phyloP scores from a whole-genome alignment of 2,797 vertebrate species.

The Halcyon chelicuti region DNA sequence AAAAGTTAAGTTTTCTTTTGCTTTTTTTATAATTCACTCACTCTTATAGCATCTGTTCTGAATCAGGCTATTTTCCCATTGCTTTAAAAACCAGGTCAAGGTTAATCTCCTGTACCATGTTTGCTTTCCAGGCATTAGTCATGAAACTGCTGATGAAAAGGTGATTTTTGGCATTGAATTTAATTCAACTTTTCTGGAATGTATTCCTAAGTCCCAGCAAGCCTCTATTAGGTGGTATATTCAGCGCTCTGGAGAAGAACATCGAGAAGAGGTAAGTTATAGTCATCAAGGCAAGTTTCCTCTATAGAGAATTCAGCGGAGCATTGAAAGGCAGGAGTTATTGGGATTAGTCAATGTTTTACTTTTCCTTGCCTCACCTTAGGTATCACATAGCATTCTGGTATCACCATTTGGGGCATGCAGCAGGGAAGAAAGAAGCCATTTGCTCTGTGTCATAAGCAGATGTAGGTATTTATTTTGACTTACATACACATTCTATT shows the following conservation, averaged over 20 bases:
- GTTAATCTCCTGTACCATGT: conserved; percentile 81
- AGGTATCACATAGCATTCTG: conserved; percentile 24
- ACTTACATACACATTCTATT: not conserved
- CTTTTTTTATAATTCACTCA: conserved; percentile 63
- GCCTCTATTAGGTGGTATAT: conserved; percentile 86
- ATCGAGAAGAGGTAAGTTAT: conserved; percentile 89
- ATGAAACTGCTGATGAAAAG: conserved; percentile 90
- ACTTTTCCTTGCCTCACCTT: conserved; percentile 38
- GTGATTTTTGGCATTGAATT: conserved; percentile 94
- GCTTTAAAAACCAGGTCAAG: conserved; percentile 80
- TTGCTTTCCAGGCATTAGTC: conserved; percentile 84
- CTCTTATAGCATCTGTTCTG: conserved; percentile 77
- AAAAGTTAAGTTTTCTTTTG: conserved; percentile 72
- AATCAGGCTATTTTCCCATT: conserved; percentile 79
- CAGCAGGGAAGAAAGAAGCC: not conserved
- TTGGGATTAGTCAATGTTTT: conserved; percentile 13
- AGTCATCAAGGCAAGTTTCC: conserved; percentile 19
- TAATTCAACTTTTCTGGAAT: conserved; percentile 98
- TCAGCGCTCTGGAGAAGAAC: conserved; percentile 82
- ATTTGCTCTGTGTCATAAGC: not conserved
- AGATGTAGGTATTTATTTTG: conserved; percentile 8
- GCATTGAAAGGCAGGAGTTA: conserved; percentile 25
- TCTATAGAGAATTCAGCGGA: conserved; percentile 27
- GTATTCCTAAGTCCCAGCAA: conserved; percentile 96
- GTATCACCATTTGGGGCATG: conserved; percentile 27